These are phyloP conservation scores for Anneissia japonica DNA, from an alignment of 35 echinoderm and acorn worm species.

Conservation along the genomic window DNA sequence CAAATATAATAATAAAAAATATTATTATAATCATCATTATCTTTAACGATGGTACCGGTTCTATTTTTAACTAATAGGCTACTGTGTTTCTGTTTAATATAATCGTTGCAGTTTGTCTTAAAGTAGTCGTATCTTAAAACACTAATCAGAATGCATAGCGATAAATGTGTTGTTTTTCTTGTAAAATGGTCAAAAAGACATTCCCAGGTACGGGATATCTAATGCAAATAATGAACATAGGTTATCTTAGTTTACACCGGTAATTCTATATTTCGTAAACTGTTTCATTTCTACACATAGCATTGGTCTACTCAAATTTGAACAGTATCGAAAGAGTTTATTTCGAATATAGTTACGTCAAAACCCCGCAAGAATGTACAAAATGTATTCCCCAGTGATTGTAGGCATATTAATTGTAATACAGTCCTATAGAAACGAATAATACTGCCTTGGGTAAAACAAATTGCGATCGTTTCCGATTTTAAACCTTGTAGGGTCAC, in stretches of 20 bases:
- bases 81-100: too few relatives aligned
- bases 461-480: neutral
- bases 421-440: neutral
- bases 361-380: neutral
- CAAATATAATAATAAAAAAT: too few relatives aligned
- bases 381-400: neutral
- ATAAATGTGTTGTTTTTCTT: neutral
- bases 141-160: too few relatives aligned
- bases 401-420: neutral
- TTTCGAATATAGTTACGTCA: neutral
- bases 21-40: too few relatives aligned
- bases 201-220: neutral
- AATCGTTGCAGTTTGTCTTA: too few relatives aligned
- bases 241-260: neutral
- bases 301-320: neutral
- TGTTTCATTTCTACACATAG: neutral
- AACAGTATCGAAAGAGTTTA: neutral
- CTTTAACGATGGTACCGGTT: too few relatives aligned
- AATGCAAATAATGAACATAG: neutral
- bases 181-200: neutral
- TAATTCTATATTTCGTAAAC: neutral
- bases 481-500: neutral
- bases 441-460: neutral
- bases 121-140: too few relatives aligned
- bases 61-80: too few relatives aligned